phyloP scores from a whole-genome alignment of 2,797 vertebrate genomes.

The Parambassis ranga region DNA sequence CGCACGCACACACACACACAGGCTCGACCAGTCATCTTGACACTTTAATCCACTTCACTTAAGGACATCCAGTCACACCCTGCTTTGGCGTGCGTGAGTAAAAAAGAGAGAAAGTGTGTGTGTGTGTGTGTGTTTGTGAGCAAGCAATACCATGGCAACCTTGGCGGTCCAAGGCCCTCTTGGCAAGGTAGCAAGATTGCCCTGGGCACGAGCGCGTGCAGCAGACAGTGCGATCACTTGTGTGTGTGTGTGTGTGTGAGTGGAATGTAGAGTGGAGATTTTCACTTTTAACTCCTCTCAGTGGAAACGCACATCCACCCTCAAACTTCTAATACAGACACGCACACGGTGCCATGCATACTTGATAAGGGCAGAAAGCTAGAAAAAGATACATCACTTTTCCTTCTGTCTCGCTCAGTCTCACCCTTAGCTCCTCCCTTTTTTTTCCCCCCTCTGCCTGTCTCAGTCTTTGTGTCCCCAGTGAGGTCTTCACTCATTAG shows the following conservation, averaged over 20 bases:
- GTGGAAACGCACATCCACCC: slow-evolving; percentile 25
- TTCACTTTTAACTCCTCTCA: slow-evolving; percentile 35
- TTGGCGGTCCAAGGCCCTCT: slow-evolving; percentile 59
- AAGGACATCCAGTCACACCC: slow-evolving; percentile 55
- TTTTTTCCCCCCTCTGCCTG: slow-evolving; percentile 31
- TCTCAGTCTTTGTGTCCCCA: slow-evolving; percentile 44
- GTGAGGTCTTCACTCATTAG: slow-evolving; percentile 69
- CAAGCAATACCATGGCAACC: slow-evolving; percentile 64
- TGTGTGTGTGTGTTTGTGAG: slow-evolving; percentile 42
- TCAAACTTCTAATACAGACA: slow-evolving; percentile 41
- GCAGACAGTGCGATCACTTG: slow-evolving; percentile 23
- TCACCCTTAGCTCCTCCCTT: slow-evolving; percentile 28
- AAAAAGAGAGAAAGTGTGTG: neutral
- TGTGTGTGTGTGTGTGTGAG: slow-evolving; percentile 7
- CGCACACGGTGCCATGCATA: slow-evolving; percentile 30
- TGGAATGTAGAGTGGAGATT: slow-evolving; percentile 44
- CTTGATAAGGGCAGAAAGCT: slow-evolving; percentile 44
- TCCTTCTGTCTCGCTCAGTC: slow-evolving; percentile 2
- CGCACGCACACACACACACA: neutral
- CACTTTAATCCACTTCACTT: slow-evolving; percentile 59
- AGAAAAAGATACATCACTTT: slow-evolving; percentile 34
- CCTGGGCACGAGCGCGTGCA: slow-evolving; percentile 32
- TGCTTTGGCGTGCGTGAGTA: slow-evolving; percentile 20
- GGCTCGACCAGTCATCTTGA: slow-evolving; percentile 46
- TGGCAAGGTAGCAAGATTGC: slow-evolving; percentile 56